A percentile compares a stretch with the other conserved stretches of the same genome.
phyloP scores from a whole-genome alignment of 2,113 vertebrate species.

The Nibea coibor region DNA sequence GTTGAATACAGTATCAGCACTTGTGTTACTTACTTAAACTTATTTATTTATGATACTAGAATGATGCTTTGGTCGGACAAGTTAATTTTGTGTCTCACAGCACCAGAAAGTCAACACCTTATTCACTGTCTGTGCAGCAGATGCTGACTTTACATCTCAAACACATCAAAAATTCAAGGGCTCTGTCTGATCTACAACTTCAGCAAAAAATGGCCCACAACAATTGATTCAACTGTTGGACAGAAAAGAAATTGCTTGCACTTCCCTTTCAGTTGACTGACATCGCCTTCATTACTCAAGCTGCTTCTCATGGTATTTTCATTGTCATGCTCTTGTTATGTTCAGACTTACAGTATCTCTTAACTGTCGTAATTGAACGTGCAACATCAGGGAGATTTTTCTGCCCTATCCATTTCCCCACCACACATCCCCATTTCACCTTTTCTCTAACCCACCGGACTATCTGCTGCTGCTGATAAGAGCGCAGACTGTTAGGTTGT shows the following conservation, averaged over 20 bases:
- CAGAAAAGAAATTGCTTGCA: neutral
- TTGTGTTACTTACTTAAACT: neutral
- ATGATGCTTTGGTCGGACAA: neutral
- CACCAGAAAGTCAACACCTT: neutral
- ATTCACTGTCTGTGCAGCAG: neutral
- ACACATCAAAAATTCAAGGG: neutral
- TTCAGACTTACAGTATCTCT: constrained; percentile 4
- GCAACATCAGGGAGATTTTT: constrained; percentile 31
- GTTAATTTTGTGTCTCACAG: neutral
- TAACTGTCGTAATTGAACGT: constrained; percentile 17
- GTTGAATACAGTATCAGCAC: neutral
- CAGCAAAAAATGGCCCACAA: neutral
- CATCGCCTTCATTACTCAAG: neutral
- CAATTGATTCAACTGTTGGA: neutral
- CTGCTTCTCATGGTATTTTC: neutral
- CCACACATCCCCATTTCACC: constrained; percentile 42
- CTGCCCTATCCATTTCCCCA: constrained; percentile 27
- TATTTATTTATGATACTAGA: neutral
- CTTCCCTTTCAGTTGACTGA: constrained; percentile 9
- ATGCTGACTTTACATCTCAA: neutral
- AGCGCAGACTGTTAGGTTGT: constrained; percentile 32
- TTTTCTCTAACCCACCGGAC: constrained; percentile 40
- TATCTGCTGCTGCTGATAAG: constrained; percentile 39
- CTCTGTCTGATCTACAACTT: neutral
- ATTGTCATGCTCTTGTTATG: neutral